Percentiles rank a stretch among this genome's conserved stretches.
Conservation (phyloP, 2,797 vertebrate genomes). For the Pangasius macronema region DNA sequence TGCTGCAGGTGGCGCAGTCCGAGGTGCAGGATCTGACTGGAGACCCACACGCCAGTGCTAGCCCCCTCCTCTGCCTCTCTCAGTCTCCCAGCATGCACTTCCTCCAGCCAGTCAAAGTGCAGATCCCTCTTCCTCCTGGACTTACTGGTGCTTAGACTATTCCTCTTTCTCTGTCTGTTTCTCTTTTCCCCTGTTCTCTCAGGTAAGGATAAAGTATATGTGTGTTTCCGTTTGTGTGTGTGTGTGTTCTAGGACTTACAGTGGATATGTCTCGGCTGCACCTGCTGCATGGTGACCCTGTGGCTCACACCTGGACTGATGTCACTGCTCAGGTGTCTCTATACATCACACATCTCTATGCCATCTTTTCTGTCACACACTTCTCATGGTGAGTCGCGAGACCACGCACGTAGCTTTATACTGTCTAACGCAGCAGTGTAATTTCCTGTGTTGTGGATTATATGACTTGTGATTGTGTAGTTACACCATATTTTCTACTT, state of each 20-base stretch:
- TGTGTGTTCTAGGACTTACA: slow-evolving; percentile 75
- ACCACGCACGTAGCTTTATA: background rate
- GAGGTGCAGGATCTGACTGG: slow-evolving; percentile 75
- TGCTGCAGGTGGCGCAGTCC: slow-evolving; percentile 76
- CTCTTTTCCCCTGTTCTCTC: background rate
- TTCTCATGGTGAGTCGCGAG: slow-evolving; percentile 89
- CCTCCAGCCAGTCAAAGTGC: slow-evolving; percentile 87
- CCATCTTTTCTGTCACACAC: slow-evolving; percentile 88
- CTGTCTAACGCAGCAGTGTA: background rate
- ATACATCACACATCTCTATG: slow-evolving; percentile 87
- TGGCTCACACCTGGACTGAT: slow-evolving; percentile 87
- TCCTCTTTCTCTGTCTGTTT: background rate
- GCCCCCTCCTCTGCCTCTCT: slow-evolving; percentile 86
- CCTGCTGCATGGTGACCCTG: slow-evolving; percentile 83
- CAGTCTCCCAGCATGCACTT: slow-evolving; percentile 82
- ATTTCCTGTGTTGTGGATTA: background rate
- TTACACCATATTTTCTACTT: background rate
- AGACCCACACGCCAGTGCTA: slow-evolving; percentile 72
- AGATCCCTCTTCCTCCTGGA: slow-evolving; percentile 87
- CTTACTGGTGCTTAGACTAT: slow-evolving; percentile 78
- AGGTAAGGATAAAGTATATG: background rate
- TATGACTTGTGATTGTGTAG: background rate
- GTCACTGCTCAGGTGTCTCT: slow-evolving; percentile 87
- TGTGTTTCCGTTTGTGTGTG: slow-evolving; percentile 7
- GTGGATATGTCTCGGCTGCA: slow-evolving; percentile 83